Base-by-base conservation (phyloP, 2,113 vertebrate genomes). In the Anarrhichthys ocellatus region DNA sequence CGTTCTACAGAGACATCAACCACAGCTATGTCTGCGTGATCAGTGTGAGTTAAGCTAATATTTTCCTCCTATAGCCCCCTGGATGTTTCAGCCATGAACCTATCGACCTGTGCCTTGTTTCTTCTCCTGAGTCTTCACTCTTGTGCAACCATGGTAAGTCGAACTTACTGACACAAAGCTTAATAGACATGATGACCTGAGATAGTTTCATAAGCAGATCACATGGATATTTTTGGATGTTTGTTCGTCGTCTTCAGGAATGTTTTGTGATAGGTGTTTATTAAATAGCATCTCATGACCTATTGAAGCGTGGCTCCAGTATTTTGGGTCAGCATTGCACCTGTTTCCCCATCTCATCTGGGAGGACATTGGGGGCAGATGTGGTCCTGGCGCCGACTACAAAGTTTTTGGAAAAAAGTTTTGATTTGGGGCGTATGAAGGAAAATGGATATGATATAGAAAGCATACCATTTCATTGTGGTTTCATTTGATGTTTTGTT, bases 381-480 rank as follows among this genome's bases (percentile, higher is more conserved):
- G 91, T 88, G 85, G 87, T 73, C 8, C 82, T 92, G 92, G 93
- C 90, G 0, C 52, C 0, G 6, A 93, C 90, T 92, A 88, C 91
- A 92, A 91, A 94, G 93, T 65, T 70, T 46, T 20, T 54, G 11
- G 24, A 84, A 73, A 76, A 56, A 70, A 64, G 62, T 67, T 46
- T 81, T 20, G 73, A 76, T 70, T 50, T 78, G 22, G 15, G 17
- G 50, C 48, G 5, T 42, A 56, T 46, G 13, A 40, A 15, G 1
- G 14, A 2, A 29, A 34, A 70, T 64, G 38, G 40, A 42, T 76
- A 40, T 65, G 71, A 40, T 58, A 20, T 14, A n/a, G 4, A 76
- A 72, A 0, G 5, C 71, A 79, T 68, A 29, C 34, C 56, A 73
- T 72, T 70, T 73, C 8, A 50, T 15, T 69, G 20, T 44, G 6